These are phyloP conservation scores for Podargus strigoides DNA, from an alignment of 2,797 vertebrate genomes.

Conservation along the genomic window DNA sequence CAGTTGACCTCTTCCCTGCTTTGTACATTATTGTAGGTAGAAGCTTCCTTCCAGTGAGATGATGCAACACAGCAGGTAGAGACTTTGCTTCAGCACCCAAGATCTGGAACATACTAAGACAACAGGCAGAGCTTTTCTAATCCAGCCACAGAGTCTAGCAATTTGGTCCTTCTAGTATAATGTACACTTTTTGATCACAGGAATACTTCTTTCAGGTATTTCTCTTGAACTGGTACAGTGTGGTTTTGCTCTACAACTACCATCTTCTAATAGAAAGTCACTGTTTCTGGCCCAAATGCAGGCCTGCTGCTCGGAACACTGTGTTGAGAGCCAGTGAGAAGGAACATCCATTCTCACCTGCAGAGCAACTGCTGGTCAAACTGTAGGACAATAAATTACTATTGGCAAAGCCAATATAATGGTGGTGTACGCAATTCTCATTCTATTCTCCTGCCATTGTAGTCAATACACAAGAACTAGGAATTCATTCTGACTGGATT, in stretches of 20 bases:
- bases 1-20: neutral
- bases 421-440: neutral
- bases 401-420: neutral
- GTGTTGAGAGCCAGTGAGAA: neutral
- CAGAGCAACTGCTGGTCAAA: neutral
- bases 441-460: neutral
- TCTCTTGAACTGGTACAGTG: neutral
- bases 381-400: neutral
- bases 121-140: neutral
- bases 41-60: neutral
- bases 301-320: neutral
- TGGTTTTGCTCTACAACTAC: neutral
- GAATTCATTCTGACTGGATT: neutral
- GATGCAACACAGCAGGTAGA: neutral
- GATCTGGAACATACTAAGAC: neutral
- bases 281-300: neutral
- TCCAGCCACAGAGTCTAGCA: neutral
- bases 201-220: neutral
- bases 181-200: neutral
- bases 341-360: neutral
- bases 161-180: neutral
- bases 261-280: neutral
- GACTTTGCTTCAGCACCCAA: neutral
- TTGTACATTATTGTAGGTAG: neutral
- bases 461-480: neutral